Evolutionary conservation across 2,888 invertebrate genomes (phyloP).

Genomic region (Eumacrocentrus americanus): DNA sequence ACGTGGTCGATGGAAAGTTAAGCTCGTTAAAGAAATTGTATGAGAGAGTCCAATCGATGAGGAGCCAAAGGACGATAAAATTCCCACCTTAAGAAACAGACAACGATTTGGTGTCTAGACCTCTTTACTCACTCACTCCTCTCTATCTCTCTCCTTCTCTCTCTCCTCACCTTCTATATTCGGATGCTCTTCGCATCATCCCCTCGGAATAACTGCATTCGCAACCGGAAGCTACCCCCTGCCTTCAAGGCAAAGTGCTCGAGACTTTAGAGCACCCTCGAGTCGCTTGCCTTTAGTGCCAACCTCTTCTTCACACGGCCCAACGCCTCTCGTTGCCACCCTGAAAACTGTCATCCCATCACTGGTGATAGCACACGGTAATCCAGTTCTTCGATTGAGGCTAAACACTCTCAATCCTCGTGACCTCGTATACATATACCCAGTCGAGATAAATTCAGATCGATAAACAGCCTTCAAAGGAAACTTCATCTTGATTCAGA

Average conservation of each 20-base stretch:
- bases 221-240: constrained; percentile 22
- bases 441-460: constrained; percentile 2
- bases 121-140: background rate
- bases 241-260: constrained; percentile 20
- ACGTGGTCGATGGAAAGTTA: constrained; percentile 41
- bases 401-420: constrained; percentile 12
- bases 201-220: constrained; percentile 26
- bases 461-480: too few species aligned
- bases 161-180: constrained; percentile 17
- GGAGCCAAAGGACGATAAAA: constrained; percentile 38
- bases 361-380: constrained; percentile 12
- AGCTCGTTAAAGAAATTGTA: constrained; percentile 48
- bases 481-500: too few species aligned
- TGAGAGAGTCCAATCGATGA: constrained; percentile 41
- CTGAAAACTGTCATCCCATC: constrained; percentile 19
- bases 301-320: constrained; percentile 20
- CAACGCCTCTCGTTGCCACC: background rate
- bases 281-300: constrained; percentile 23
- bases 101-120: constrained; percentile 27
- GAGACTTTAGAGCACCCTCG: constrained; percentile 20
- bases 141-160: constrained; percentile 10
- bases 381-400: constrained; percentile 16
- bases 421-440: constrained; percentile 10
- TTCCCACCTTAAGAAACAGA: constrained; percentile 43
- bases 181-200: constrained; percentile 24